A percentile compares a stretch with the other conserved stretches of the same genome.
These are phyloP conservation scores for Gerris buenoi DNA, from an alignment of 1,140 invertebrate species.

Conservation along the genomic window DNA sequence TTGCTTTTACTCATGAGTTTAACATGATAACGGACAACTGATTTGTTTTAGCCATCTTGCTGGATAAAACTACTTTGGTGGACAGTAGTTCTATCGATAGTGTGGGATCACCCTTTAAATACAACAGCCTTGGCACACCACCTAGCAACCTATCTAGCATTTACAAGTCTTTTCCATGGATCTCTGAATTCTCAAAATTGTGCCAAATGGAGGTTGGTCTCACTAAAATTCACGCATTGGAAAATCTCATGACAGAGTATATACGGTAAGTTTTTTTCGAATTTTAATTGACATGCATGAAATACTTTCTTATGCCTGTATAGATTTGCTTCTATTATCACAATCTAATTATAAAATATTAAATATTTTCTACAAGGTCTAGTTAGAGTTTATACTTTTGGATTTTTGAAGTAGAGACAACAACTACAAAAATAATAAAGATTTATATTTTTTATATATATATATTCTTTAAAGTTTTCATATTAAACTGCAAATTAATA, in stretches of 20 bases:
- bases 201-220: neutral
- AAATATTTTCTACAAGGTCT: neutral
- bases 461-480: too few relatives aligned
- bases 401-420: neutral
- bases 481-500: too few relatives aligned
- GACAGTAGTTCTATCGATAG: too few relatives aligned
- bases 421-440: neutral
- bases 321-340: neutral
- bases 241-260: slow-evolving; percentile 4
- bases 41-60: too few relatives aligned
- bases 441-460: neutral
- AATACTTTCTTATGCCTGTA: neutral
- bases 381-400: neutral
- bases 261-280: neutral
- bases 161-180: slow-evolving; percentile 6
- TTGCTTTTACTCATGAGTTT: too few relatives aligned
- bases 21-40: too few relatives aligned
- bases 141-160: too few relatives aligned
- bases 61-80: too few relatives aligned
- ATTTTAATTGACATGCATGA: neutral
- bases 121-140: too few relatives aligned
- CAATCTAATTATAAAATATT: neutral
- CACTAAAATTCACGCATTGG: neutral
- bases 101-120: too few relatives aligned
- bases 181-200: neutral